Conservation (phyloP, 64 coral and sea anemone genomes). For the Porites australiensis region DNA sequence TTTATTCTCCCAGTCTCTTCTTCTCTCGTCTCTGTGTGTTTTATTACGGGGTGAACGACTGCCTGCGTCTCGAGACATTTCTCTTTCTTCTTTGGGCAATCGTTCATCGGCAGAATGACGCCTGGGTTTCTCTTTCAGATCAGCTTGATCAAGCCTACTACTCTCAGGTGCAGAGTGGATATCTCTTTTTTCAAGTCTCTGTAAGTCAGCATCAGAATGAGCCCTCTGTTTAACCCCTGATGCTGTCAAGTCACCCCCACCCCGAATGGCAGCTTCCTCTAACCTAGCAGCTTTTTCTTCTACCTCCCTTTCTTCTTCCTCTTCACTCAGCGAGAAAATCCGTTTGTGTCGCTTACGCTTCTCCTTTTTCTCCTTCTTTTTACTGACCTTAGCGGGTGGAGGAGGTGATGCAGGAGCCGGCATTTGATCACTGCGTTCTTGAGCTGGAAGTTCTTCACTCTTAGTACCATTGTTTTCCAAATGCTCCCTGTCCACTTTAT, state of each 20-base stretch:
- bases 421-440: neutral
- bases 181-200: constrained; percentile 20
- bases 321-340: constrained; percentile 58
- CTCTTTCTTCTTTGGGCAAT: constrained; percentile 71
- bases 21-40: constrained; percentile 75
- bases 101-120: constrained; percentile 51
- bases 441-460: neutral
- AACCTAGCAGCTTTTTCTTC: constrained; percentile 1
- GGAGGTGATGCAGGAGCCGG: neutral
- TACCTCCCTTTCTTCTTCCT: constrained; percentile 29
- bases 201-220: neutral
- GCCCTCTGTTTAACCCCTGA: neutral
- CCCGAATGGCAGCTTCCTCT: neutral
- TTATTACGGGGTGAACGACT: constrained; percentile 46
- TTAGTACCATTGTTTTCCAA: neutral
- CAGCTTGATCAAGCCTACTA: constrained; percentile 17
- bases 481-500: neutral
- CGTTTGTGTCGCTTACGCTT: constrained; percentile 80
- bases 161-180: constrained; percentile 1
- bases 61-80: neutral
- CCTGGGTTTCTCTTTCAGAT: constrained; percentile 65
- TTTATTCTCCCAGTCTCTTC: constrained; percentile 61
- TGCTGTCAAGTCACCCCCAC: neutral
- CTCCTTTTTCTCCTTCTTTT: constrained; percentile 75
- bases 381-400: constrained; percentile 42